These are phyloP conservation scores for Laupala kohalensis DNA, from an alignment of 1,140 invertebrate species.

Conservation along the genomic window DNA sequence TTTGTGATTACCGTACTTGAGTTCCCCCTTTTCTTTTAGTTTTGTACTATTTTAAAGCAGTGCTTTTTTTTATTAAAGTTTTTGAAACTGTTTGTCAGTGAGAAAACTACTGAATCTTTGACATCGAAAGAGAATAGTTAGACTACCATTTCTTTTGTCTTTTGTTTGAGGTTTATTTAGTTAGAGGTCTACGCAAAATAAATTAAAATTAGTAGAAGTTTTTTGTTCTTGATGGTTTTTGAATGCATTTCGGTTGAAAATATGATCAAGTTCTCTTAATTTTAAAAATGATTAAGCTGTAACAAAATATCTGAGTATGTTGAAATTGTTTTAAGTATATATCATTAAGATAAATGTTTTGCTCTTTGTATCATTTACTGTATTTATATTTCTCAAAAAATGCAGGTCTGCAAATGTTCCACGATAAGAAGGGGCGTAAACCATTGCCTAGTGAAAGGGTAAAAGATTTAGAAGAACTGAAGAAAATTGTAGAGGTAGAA, in stretches of 20 bases:
- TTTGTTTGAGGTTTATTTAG: no score
- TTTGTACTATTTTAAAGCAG: no score
- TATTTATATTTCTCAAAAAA: no score
- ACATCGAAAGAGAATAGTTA: no score
- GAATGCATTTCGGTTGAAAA: not conserved
- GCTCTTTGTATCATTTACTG: not conserved
- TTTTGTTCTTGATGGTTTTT: not conserved
- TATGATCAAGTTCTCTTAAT: not conserved
- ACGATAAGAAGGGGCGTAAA: conserved; percentile 50
- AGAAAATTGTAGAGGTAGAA: conserved; percentile 45
- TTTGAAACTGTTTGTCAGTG: no score
- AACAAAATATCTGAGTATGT: not conserved
- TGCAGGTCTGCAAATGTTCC: conserved; percentile 59
- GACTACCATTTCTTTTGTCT: no score
- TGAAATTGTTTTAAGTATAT: not conserved
- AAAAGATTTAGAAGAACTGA: conserved; percentile 44
- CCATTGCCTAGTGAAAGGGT: conserved; percentile 46
- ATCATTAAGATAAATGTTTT: not conserved
- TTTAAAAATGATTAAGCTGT: not conserved
- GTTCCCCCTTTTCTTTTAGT: no score
- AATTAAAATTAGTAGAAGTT: no score
- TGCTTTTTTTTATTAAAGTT: no score
- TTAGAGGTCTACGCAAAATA: no score
- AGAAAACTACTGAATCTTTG: no score
- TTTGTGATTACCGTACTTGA: no score